Evolutionary conservation across 2,113 vertebrate genomes (phyloP), one percentile per base, ranked within the genome.

Genomic region (Corvus cornix): DNA sequence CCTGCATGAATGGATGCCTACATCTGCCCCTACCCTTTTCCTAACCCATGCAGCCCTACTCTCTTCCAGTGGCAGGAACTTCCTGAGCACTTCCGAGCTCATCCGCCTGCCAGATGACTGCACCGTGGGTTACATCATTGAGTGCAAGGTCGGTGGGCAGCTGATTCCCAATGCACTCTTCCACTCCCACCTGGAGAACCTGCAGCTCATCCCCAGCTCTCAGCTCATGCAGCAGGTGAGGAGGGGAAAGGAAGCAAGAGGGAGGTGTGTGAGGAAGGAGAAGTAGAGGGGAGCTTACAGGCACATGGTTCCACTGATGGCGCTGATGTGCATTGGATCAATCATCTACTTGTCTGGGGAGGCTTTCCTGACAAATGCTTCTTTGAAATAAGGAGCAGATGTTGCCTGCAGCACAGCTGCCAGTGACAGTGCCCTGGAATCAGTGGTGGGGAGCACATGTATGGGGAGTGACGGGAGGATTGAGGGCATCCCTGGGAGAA

Each of bases 101-200:
- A 99, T 99, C 95, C 98, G 98, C 48, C 98, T 99, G 76, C 99
- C 99, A 0, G 99, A 99, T 0, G 99, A 99, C 97, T 99, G 99
- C 87, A 99, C 99, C 0, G 97, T 99, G 93, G 99, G 99, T n/a
- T 99, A 99, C 93, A 99, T 99, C 27, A 87, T 99, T 1, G 99
- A 99, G 96, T 98, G 97, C 86, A 97, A 98, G 84, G 97, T 99
- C 1, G 98, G 98, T 0, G 90, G 98, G 69, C 98, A 81, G 43
- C 98, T 99, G 98, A 97, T 98, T 70, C 98, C 98, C 95, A 98
- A 97, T 18, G 53, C 93, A 0, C 97, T 99, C 43, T 99, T 99
- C 97, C 99, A 99, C 92, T 99, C 99, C 4, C 99, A 99, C 96
- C 97, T 99, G 97, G 99, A 99, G 96, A 99, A 99, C 94, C 96